Conservation (phyloP, 2,888 invertebrate species). For the Pseudococcus viburni region DNA sequence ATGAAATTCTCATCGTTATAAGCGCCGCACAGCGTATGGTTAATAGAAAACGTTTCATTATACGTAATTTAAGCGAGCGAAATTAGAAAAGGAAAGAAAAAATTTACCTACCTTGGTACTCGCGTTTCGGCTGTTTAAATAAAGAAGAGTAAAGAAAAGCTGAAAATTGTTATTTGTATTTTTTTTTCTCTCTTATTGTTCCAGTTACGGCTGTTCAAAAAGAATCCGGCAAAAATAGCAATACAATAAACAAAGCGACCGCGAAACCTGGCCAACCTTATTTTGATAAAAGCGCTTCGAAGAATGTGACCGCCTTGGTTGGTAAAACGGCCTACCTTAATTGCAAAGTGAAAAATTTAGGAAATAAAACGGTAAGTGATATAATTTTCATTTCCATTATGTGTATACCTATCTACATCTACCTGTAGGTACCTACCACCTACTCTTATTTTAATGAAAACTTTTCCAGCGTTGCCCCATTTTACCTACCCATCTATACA, state of each 20-base stretch:
- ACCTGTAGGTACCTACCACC: background rate
- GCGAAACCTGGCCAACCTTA: conserved; percentile 63
- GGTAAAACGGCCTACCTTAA: conserved; percentile 68
- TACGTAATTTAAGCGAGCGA: background rate
- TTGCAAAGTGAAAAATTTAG: conserved; percentile 68
- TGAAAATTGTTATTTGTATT: conserved; percentile 15
- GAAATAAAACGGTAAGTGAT: conserved; percentile 68
- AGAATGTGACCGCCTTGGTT: conserved; percentile 67
- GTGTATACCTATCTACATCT: background rate
- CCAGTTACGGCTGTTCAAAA: conserved; percentile 58
- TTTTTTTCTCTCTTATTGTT: conserved; percentile 11
- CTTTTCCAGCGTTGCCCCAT: background rate
- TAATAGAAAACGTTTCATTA: conserved; percentile 21
- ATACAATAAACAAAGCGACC: conserved; percentile 29
- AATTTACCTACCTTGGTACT: background rate
- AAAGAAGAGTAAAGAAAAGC: conserved; percentile 21
- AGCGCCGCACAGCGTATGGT: background rate
- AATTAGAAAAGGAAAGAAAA: background rate
- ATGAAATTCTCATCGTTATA: conserved; percentile 27
- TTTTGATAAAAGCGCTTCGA: conserved; percentile 67
- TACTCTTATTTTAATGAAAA: background rate
- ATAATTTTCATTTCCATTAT: conserved; percentile 10
- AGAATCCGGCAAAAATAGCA: conserved; percentile 32
- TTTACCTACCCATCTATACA: background rate
- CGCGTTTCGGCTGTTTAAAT: background rate